Base-by-base conservation (phyloP, 2,888 invertebrate species). In the Aporophyla lueneburgensis region DNA sequence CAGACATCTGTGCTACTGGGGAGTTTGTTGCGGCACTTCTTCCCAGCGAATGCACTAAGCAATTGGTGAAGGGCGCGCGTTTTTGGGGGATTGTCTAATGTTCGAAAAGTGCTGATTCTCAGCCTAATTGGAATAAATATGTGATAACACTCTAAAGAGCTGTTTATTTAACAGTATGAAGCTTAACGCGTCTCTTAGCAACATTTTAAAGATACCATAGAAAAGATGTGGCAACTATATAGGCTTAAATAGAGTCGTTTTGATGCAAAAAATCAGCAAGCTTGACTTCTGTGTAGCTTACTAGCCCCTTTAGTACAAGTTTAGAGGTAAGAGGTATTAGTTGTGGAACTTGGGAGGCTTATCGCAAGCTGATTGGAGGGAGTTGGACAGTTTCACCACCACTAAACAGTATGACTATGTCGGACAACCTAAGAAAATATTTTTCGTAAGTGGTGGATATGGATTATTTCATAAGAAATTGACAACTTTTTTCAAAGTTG, bases 291-390 rank as follows among this genome's bases (percentile, higher is more conserved):
- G 16, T 16, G 33, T 33, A 80, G 65, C 74, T 73, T 71, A 71
- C 2, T 51, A 54, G 9, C 24, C 58, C 4, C 77, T 58, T 62
- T 27, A 67, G 46, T 12, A 76, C 27, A 62, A 76, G n/a, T 77
- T 54, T 67, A 67, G 54, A 75, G 33, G 65, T 65, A 56, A 70
- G 54, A 76, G 53, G 59, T 46, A 77, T 77, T 59, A 67, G 49
- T 71, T 66, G 71, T 43, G 49, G 49, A 68, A 69, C 67, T 76
- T 82, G 0, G n/a, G 16, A 49, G 40, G 71, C 71, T 77, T 82
- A 82, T 67, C 53, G 54, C 77, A 77, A 80, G 80, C 71, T 82
- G 61, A 78, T 71, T 63, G 71, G 49, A 21, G 78, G 43, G 63
- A 71, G 24, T 82, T 77, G 40, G 46, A 40, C 77, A 82, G 67